Conservation (phyloP, 2,797 vertebrate genomes). For the Thripadectes ignobilis region DNA sequence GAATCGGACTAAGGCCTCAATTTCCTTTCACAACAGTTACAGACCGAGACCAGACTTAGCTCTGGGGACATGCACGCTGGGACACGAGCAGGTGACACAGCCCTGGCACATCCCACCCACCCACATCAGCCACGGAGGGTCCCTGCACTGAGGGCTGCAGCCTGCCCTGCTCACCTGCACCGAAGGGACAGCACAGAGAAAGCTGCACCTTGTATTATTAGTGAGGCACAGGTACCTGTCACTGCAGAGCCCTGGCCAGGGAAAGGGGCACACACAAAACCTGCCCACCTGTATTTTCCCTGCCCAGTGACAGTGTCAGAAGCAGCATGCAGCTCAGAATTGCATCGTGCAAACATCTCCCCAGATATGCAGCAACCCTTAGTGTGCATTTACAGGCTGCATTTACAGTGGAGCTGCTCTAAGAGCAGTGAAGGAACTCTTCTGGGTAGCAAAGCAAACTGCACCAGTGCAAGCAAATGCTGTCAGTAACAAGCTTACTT, state of each 20-base stretch:
- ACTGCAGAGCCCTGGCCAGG: neutral
- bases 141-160: neutral
- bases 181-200: neutral
- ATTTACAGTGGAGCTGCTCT: neutral
- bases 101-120: accelerated
- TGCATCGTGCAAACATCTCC: neutral
- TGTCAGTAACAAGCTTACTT: neutral
- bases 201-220: accelerated
- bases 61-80: neutral
- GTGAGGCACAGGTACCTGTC: accelerated
- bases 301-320: accelerated
- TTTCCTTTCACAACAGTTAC: neutral
- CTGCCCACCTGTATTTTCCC: neutral
- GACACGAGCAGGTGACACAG: accelerated
- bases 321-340: neutral
- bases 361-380: too few species aligned
- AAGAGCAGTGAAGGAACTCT: neutral
- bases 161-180: neutral
- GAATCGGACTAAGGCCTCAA: neutral
- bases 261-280: neutral
- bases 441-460: neutral
- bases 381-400: neutral
- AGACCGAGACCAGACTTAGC: neutral
- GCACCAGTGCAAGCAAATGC: too few species aligned
- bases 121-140: neutral